Evolutionary conservation across 2,888 invertebrate species (phyloP), one percentile per base, ranked within the genome.

Genomic region (Clostera curtula): DNA sequence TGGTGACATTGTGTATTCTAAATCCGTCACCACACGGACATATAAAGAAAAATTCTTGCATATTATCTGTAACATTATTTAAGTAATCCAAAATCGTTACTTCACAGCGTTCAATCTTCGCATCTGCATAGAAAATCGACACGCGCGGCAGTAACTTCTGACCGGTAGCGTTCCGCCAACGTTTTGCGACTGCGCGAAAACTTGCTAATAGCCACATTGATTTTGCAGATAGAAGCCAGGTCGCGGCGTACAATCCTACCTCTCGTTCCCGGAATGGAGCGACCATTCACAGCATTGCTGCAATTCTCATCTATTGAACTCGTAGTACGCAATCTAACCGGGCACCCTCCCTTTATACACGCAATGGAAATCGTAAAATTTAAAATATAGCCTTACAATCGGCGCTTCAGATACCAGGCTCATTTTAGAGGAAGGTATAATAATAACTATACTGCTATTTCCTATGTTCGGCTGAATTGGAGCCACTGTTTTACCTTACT

Each of bases 181-280:
- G 71, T 59, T 69, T 67, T 82, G 83, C 83, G 83, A 75, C 82
- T 82, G 82, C 83, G 83, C 83, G 82, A 75, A 70, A 75, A 75
- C 77, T 79, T 75, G 80, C 80, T 83, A 82, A 83, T 83, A 61
- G 79, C 54, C 80, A 80, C 83, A 83, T 83, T 83, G 83, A 83
- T 83, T 83, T 83, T 83, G 83, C 82, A 82, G 82, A 83, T 83
- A 80, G 79, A 74, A 76, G 75, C 71, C 79, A 79, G 79, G 80
- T 80, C 74, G 75, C 72, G 67, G 68, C 66, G 66, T 63, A 67
- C 73, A 66, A 73, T 73, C 69, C 71, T 69, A 74, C 76, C 74
- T 66, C 65, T 55, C 47, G 49, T 56, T 57, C 56, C 52, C 44
- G 48, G 48, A 59, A 49, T 49, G 50, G 36, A 44, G 42, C 42